Conservation (phyloP, 2,888 invertebrate species). For the Carpatolechia fugitivella region DNA sequence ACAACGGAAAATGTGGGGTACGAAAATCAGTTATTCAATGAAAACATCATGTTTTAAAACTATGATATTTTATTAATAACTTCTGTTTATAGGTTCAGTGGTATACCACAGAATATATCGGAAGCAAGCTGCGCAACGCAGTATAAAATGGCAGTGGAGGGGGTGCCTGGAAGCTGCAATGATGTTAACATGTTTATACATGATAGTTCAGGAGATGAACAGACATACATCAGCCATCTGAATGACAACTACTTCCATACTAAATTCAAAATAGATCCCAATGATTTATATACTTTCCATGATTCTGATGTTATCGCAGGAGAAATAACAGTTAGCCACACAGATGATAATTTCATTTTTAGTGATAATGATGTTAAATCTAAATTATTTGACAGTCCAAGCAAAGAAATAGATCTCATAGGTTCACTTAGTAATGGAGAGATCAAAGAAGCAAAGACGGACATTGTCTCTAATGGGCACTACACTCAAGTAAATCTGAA, state of each 20-base stretch:
- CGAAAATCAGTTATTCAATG: constrained; percentile 30
- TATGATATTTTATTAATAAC: constrained; percentile 1
- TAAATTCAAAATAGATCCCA: constrained; percentile 75
- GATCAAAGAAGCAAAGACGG: constrained; percentile 49
- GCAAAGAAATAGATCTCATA: constrained; percentile 53
- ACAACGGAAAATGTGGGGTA: constrained; percentile 77
- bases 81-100: constrained; percentile 60
- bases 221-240: constrained; percentile 62
- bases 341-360: constrained; percentile 68
- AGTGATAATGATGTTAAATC: constrained; percentile 55
- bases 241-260: constrained; percentile 69
- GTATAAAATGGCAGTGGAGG: constrained; percentile 73
- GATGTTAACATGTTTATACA: constrained; percentile 70
- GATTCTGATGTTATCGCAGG: constrained; percentile 72
- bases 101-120: constrained; percentile 74
- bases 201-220: constrained; percentile 67
- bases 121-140: constrained; percentile 74
- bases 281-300: constrained; percentile 73
- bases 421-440: constrained; percentile 58
- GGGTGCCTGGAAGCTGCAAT: constrained; percentile 61
- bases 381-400: constrained; percentile 54
- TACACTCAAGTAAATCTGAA: constrained; percentile 35
- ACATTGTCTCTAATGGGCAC: constrained; percentile 59
- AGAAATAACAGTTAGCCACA: constrained; percentile 71
- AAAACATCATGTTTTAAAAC: neutral